Evolutionary conservation across 2,888 invertebrate genomes (phyloP).

Genomic region (Diarsia dahlii): DNA sequence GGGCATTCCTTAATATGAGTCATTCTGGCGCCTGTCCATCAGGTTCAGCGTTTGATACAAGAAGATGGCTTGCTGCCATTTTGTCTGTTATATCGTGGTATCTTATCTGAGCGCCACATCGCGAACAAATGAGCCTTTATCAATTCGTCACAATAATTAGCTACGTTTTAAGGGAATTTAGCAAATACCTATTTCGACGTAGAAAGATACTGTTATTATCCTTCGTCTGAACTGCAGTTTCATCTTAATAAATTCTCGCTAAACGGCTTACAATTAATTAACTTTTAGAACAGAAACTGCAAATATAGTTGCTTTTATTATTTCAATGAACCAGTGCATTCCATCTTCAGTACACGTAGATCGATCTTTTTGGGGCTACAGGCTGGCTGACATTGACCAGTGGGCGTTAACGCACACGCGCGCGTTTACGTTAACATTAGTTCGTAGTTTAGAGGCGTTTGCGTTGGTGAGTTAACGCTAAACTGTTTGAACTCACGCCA

Average conservation of each 20-base stretch:
- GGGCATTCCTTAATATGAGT: constrained; percentile 78
- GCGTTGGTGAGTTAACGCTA: constrained; percentile 51
- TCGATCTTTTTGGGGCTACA: constrained; percentile 38
- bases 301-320: background rate
- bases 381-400: constrained; percentile 49
- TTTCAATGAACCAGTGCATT: constrained; percentile 21
- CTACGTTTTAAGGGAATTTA: background rate
- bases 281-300: background rate
- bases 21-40: constrained; percentile 78
- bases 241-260: constrained; percentile 1
- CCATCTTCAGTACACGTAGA: constrained; percentile 4
- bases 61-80: constrained; percentile 71
- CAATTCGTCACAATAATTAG: constrained; percentile 28
- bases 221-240: constrained; percentile 6
- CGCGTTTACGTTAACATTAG: constrained; percentile 33
- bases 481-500: constrained; percentile 65
- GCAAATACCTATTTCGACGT: constrained; percentile 7
- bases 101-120: constrained; percentile 43
- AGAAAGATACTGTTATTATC: background rate
- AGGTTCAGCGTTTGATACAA: constrained; percentile 63
- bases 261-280: background rate
- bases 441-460: constrained; percentile 35
- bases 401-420: constrained; percentile 42
- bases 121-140: constrained; percentile 31
- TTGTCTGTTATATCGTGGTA: constrained; percentile 35